A percentile compares a stretch with the other conserved stretches of the same genome.
Conservation (phyloP, 2,113 vertebrate genomes). For the Melanerpes formicivorus region DNA sequence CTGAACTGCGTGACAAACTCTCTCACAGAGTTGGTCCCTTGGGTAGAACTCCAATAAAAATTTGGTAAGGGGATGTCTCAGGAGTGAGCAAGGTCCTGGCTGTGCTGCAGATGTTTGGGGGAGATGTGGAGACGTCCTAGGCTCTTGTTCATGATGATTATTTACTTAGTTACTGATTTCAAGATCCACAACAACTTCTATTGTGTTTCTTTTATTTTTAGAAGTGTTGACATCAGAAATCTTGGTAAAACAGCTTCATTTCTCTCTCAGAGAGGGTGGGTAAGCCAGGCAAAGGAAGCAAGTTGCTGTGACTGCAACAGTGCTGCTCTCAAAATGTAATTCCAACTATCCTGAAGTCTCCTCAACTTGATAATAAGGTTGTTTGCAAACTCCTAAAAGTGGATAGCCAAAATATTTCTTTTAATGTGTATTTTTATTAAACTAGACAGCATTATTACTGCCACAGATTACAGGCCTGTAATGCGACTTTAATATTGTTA, state of each 20-base stretch:
- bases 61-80: not conserved
- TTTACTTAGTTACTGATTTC: not conserved
- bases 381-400: constrained; percentile 24
- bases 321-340: not conserved
- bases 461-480: constrained; percentile 50
- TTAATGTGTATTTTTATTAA: constrained; percentile 61
- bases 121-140: not conserved
- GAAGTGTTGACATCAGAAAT: not conserved
- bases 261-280: not conserved
- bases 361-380: not conserved
- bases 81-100: not conserved
- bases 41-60: not conserved
- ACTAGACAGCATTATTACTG: constrained; percentile 61
- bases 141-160: not conserved
- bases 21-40: not conserved
- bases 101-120: not conserved
- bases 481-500: constrained; percentile 70
- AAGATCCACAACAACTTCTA: not conserved
- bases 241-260: not conserved
- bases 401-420: constrained; percentile 50
- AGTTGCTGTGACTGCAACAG: not conserved
- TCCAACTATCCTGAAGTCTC: not conserved
- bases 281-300: not conserved
- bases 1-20: not conserved
- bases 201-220: not conserved